Evolutionary conservation across 2,888 invertebrate genomes (phyloP), one percentile per base, ranked within the genome.

Genomic region (Rotaria sp.): DNA sequence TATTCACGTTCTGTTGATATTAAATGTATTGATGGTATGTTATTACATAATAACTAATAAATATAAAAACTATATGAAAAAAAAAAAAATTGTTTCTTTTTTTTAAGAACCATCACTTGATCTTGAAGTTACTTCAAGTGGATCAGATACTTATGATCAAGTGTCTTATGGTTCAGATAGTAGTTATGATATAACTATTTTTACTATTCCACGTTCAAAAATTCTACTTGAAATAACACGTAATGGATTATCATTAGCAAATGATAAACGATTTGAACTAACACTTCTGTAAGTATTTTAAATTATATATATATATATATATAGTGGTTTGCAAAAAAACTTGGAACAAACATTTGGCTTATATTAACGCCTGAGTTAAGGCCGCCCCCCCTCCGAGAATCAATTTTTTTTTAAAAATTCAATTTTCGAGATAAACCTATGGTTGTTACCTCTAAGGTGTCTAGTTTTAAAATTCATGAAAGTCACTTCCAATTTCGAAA

Each of bases 1-100:
- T 80, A 80, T 45, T 80, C 80, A 45, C 80, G 45, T 41, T n/a
- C 45, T 45, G 80, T 80, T 80, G 45, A 80, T 2, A 80, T 80
- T 13, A 45, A 1, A n/a, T 80, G 45, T 80, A 26, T 15, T 38
- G 11, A 35, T 67, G 10, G 67, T 67, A 67, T 38, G 67, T 35
- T 55, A 50, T 55, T 55, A 21, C 8, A 55, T 55, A 26, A 24
- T n/a, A n/a, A 24, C 55, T 24, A 13, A 45, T 50, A 50, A 26
- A 55, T 5, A 55, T 24, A 52, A 5, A 26, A 26, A 26, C 7
- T n/a, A n/a, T n/a, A n/a, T n/a, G n/a, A n/a, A 26, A 55, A 55
- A 26, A 55, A 1, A 26, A 55, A 26, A 26, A 10, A 55, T 26
- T 10, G 0, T 2, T 15, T 67, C 35, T 35, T 35, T 21, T 30